Conservation (phyloP, 2,888 invertebrate species). For the Tenthredo scrophulariae region DNA sequence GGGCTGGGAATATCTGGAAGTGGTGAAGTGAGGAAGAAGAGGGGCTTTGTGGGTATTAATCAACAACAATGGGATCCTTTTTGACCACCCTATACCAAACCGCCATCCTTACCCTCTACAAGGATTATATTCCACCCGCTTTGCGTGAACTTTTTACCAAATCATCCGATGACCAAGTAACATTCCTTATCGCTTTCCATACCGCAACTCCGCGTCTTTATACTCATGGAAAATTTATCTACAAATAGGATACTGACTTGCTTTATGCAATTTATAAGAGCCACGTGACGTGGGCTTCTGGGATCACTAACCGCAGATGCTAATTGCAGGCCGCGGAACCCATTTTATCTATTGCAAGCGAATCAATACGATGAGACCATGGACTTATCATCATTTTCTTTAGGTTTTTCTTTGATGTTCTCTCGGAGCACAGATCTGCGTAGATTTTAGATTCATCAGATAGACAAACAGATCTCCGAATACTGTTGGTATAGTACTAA, state of each 20-base stretch:
- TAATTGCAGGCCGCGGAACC: background rate
- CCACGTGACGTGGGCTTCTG: background rate
- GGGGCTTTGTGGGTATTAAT: constrained; percentile 53
- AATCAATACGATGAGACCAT: background rate
- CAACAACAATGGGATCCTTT: constrained; percentile 54
- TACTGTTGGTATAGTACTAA: background rate
- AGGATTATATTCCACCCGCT: constrained; percentile 36
- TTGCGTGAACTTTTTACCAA: constrained; percentile 39
- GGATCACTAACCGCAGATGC: background rate
- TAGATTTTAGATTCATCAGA: background rate
- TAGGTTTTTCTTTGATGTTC: background rate
- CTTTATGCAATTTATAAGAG: background rate
- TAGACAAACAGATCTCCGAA: background rate
- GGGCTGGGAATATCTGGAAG: constrained; percentile 25
- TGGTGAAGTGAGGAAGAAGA: background rate
- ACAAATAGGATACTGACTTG: background rate
- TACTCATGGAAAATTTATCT: background rate
- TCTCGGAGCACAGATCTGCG: background rate
- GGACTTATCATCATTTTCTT: background rate
- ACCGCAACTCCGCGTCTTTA: background rate
- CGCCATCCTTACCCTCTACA: constrained; percentile 7
- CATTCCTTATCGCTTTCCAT: constrained; percentile 52
- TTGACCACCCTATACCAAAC: constrained; percentile 41
- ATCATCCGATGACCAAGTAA: constrained; percentile 48
- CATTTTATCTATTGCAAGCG: background rate